A percentile compares a stretch with the other conserved stretches of the same genome.
These are phyloP conservation scores for Netelia melanura DNA, from an alignment of 2,888 invertebrate species.

Conservation along the genomic window DNA sequence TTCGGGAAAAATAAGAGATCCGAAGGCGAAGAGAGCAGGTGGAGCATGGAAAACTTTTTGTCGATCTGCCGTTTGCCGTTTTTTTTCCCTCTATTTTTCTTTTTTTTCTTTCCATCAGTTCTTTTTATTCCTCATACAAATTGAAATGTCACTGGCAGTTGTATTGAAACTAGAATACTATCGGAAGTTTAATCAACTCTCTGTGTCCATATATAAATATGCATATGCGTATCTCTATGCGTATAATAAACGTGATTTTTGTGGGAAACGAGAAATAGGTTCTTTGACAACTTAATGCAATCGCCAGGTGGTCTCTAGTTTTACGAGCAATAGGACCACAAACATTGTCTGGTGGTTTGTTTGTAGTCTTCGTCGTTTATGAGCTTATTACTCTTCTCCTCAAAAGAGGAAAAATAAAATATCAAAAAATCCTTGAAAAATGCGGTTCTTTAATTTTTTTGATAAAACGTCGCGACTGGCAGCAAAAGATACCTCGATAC, in stretches of 20 bases:
- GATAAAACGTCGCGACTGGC: background rate
- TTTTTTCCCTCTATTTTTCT: conserved; percentile 14
- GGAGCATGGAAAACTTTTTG: conserved; percentile 5
- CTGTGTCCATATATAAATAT: background rate
- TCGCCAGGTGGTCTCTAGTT: background rate
- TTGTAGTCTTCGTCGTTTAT: background rate
- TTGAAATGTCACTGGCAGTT: conserved; percentile 54
- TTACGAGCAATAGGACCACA: background rate
- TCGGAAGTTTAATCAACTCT: conserved; percentile 23
- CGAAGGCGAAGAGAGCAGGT: conserved; percentile 33
- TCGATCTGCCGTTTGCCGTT: background rate
- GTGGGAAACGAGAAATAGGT: background rate
- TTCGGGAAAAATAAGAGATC: conserved; percentile 49
- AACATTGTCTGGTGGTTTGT: no score
- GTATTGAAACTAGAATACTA: conserved; percentile 8
- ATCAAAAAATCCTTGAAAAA: no score
- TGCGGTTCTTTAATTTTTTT: no score
- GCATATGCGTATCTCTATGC: background rate
- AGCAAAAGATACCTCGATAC: background rate
- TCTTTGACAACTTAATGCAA: background rate
- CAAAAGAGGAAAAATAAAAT: no score
- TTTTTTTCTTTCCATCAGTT: conserved; percentile 22
- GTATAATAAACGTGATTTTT: background rate
- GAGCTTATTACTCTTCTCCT: background rate
- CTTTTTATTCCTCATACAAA: conserved; percentile 52